phyloP scores from a whole-genome alignment of 2,888 invertebrate species.

The Tipula helvola region DNA sequence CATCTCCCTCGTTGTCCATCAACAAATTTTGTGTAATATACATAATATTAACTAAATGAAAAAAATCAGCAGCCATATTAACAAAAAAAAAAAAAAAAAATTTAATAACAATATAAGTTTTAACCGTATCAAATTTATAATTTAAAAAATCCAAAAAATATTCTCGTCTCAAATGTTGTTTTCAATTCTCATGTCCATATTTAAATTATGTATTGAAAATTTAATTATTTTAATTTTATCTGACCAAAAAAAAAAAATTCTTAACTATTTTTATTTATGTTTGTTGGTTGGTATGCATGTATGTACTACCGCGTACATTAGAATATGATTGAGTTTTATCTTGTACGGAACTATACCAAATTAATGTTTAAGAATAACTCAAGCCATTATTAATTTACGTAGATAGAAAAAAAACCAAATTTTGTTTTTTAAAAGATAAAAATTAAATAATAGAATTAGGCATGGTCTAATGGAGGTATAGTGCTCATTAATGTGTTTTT shows the following conservation, averaged over 20 bases:
- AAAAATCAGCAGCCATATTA: neutral
- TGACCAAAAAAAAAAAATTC: neutral
- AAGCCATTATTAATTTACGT: neutral
- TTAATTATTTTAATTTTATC: neutral
- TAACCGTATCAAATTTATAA: neutral
- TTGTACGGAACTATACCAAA: neutral
- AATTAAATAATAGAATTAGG: neutral
- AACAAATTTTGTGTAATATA: neutral
- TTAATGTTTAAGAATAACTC: neutral
- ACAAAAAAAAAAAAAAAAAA: neutral
- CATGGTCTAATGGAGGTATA: neutral
- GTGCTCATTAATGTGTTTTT: neutral
- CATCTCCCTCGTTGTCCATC: neutral
- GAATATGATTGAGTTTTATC: neutral
- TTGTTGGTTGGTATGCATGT: too few species aligned
- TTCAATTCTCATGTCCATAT: neutral
- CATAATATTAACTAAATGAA: neutral
- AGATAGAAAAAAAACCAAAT: neutral
- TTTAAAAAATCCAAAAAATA: neutral
- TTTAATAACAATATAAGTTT: neutral
- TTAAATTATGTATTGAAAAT: constrained; percentile 4
- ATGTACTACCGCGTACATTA: neutral
- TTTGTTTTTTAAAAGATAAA: neutral
- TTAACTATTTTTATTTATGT: neutral
- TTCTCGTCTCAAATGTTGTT: neutral